phyloP scores from a whole-genome alignment of 2,797 vertebrate genomes.

The Muscicapa comitata region DNA sequence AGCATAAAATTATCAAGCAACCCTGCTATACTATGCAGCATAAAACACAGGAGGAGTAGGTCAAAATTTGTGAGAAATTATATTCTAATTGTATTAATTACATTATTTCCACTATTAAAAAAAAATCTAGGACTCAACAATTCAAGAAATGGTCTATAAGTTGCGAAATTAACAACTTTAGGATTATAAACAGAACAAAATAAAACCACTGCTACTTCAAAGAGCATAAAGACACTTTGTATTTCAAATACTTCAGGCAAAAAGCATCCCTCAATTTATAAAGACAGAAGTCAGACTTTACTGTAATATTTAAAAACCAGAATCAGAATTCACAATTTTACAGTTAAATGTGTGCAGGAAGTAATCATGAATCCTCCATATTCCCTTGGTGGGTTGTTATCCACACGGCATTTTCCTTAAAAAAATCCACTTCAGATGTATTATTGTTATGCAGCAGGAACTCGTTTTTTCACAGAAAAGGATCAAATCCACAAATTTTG shows the following conservation, averaged over 20 bases:
- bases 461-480: neutral
- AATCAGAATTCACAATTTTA: neutral
- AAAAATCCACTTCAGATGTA: neutral
- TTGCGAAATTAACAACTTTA: neutral
- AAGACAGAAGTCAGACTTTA: neutral
- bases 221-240: neutral
- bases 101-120: neutral
- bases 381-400: neutral
- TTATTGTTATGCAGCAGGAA: neutral
- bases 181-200: neutral
- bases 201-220: neutral
- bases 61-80: neutral
- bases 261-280: neutral
- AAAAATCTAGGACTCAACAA: neutral
- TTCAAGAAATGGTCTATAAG: neutral
- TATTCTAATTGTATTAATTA: neutral
- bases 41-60: neutral
- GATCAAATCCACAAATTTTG: neutral
- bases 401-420: neutral
- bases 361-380: neutral
- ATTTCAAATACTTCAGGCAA: neutral
- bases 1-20: neutral
- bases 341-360: neutral
- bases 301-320: neutral
- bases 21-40: neutral